A percentile compares a stretch with the other conserved stretches of the same genome.
Conservation (phyloP, 2,113 vertebrate genomes). For the Hymenochirus boettgeri region DNA sequence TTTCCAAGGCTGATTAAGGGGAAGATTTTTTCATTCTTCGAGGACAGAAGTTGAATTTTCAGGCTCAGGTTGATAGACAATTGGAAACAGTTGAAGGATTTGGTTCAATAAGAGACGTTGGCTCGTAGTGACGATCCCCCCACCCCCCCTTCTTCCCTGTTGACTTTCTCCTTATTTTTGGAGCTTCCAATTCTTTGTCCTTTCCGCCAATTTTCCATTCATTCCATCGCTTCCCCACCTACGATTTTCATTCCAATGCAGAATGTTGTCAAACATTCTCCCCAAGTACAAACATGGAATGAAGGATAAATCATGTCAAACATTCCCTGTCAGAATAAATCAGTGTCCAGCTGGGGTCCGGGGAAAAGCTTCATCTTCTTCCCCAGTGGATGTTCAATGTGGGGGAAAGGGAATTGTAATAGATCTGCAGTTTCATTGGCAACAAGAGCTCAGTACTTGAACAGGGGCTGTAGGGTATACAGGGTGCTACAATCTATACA, state of each 20-base stretch:
- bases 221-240: constrained; percentile 20
- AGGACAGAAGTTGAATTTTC: not conserved
- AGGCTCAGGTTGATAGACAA: constrained; percentile 1
- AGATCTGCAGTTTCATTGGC: no score
- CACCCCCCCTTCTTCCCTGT: constrained; percentile 7
- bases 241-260: constrained; percentile 17
- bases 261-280: constrained; percentile 32
- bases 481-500: no score
- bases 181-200: constrained; percentile 29
- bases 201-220: constrained; percentile 28
- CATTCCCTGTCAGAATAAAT: constrained; percentile 17
- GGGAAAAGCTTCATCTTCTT: no score
- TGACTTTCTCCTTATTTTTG: constrained; percentile 25
- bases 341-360: no score
- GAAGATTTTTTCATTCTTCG: not conserved
- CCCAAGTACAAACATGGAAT: constrained; percentile 7
- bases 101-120: constrained; percentile 6
- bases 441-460: no score
- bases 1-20: no score
- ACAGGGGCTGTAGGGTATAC: no score
- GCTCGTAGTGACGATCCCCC: not conserved
- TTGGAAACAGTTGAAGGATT: constrained; percentile 19
- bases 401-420: no score
- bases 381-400: no score
- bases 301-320: constrained; percentile 1